phyloP scores from a whole-genome alignment of 1,140 invertebrate genomes.

The Microplitis demolitor region DNA sequence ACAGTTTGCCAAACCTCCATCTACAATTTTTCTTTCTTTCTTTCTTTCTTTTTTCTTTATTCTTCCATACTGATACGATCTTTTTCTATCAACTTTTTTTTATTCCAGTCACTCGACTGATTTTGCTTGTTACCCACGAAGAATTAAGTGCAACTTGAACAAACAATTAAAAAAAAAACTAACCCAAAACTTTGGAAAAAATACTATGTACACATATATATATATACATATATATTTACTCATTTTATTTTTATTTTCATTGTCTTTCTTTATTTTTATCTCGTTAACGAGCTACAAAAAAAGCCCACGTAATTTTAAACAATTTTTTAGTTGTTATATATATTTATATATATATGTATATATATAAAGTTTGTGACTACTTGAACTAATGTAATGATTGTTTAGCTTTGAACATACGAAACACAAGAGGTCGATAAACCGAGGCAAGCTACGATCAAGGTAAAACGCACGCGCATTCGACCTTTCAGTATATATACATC shows the following conservation, averaged over 20 bases:
- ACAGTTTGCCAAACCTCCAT: slow-evolving; percentile 13
- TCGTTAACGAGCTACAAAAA: no score
- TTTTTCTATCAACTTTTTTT: slow-evolving; percentile 3
- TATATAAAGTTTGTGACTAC: neutral
- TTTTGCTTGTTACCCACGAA: neutral
- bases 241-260: no score
- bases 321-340: neutral
- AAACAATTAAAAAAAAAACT: no score
- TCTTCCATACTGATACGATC: neutral
- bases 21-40: slow-evolving; percentile 15
- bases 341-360: no score
- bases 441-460: neutral
- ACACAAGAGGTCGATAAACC: neutral
- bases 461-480: slow-evolving; percentile 9
- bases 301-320: neutral
- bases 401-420: neutral
- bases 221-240: no score
- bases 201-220: no score
- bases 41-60: neutral
- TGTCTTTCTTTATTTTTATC: no score
- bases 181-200: no score
- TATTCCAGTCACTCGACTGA: slow-evolving; percentile 13
- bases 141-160: neutral
- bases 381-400: neutral
- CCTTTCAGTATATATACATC: neutral